A percentile compares a stretch with the other conserved stretches of the same genome.
Conservation (phyloP, 2,797 vertebrate species). For the Acanthurus lineatus region DNA sequence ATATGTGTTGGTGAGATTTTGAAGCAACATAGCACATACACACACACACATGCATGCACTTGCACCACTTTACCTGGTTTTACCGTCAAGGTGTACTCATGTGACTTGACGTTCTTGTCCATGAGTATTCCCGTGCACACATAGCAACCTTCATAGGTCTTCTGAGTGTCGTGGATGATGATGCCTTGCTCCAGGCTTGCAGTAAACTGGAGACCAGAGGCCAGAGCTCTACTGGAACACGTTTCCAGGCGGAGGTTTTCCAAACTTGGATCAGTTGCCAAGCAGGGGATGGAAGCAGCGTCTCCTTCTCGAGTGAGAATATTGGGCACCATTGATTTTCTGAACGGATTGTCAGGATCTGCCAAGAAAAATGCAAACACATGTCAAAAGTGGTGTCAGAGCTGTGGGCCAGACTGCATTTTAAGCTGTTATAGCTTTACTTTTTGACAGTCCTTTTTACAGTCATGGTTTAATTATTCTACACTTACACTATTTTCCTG, state of each 20-base stretch:
- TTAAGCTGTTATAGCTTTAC: conserved; percentile 21
- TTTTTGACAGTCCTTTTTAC: conserved; percentile 15
- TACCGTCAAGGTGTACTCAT: conserved; percentile 87
- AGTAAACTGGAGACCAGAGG: conserved; percentile 82
- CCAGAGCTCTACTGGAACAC: conserved; percentile 83
- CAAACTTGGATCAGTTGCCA: conserved; percentile 91
- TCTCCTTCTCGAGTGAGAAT: conserved; percentile 87
- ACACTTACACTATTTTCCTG: not conserved
- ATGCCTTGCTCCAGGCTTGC: conserved; percentile 90
- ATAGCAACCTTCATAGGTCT: conserved; percentile 89
- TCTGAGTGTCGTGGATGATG: conserved; percentile 84
- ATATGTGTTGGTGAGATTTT: too few relatives aligned
- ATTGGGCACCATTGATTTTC: conserved; percentile 81
- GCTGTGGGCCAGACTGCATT: conserved; percentile 16
- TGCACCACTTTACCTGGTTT: conserved; percentile 85
- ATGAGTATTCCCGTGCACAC: conserved; percentile 86
- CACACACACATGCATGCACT: not conserved
- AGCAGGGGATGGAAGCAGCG: conserved; percentile 87
- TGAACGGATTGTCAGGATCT: conserved; percentile 93
- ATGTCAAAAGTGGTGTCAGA: conserved; percentile 64
- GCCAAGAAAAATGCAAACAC: conserved; percentile 66
- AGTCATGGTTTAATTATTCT: not conserved
- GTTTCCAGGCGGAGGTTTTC: conserved; percentile 85
- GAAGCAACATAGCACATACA: not conserved
- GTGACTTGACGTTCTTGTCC: conserved; percentile 77